Base-by-base conservation (phyloP, 2,888 invertebrate species). In the Athripsodes cinereus region DNA sequence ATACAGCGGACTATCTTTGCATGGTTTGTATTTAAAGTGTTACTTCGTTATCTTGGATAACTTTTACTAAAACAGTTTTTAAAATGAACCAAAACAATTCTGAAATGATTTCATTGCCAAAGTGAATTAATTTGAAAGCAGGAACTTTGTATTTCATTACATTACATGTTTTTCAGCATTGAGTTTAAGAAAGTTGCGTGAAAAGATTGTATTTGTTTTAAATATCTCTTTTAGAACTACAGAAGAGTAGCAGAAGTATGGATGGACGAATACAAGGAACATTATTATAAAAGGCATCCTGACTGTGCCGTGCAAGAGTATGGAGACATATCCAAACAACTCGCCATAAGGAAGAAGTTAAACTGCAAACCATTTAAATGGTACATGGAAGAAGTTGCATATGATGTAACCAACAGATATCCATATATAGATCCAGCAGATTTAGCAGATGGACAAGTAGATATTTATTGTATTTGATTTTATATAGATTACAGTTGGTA, bases 251-350 rank as follows among this genome's bases (percentile, higher is more conserved):
- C 96, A 0, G 94, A 93, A 67, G 96, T 97, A 2, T 98, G 97
- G 97, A 96, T 98, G 96, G 97, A 98, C 70, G 96, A 97, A 68
- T 98, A 94, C 71, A 92, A 91, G 1, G 81, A 95, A 65, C 86
- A 85, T 69, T 71, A 97, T 54, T 97, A 96, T 74, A 74, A 77
- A 61, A 80, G 93, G 0, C 78, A 90, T 31, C 90, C 94, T 0
- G 86, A 88, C 68, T 90, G 92, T 68, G 75, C 81, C n/a, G 70
- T 71, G 1, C 76, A 94, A 13, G 85, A 91, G 70, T 78, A 91
- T 0, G 96, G 96, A 0, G 89, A 96, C 74, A 71, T 97, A 52
- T 77, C 83, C 0, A 78, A 83, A 61, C 96, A 96, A 75, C 82
- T 80, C 59, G 87, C 82, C 0, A 73, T 96, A 13, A 74, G 96